Evolutionary conservation across 2,797 vertebrate species (phyloP).

Genomic region (Notamacropus eugenii): DNA sequence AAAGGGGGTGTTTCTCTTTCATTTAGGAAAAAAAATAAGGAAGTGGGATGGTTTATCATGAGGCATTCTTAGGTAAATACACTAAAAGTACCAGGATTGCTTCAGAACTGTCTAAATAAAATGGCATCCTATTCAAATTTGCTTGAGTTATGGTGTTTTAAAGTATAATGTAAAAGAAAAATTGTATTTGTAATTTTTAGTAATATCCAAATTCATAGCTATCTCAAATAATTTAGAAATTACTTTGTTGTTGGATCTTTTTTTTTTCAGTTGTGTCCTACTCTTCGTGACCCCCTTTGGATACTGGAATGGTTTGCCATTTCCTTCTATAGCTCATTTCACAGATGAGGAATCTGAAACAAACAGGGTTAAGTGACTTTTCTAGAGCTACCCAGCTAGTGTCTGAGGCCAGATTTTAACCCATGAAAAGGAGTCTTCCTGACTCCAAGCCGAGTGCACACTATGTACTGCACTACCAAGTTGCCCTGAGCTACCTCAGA

Average conservation of each 20-base stretch:
- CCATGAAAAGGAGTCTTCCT: too few species aligned
- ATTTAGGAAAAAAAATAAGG: neutral
- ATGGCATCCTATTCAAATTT: neutral
- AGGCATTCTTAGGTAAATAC: neutral
- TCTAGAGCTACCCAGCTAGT: neutral
- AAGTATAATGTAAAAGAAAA: neutral
- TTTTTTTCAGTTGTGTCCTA: neutral
- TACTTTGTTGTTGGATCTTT: neutral
- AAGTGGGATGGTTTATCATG: neutral
- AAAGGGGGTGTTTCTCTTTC: neutral
- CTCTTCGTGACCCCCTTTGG: neutral
- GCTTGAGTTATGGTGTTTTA: neutral
- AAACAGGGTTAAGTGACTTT: neutral
- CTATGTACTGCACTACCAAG: too few species aligned
- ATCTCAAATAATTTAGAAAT: neutral
- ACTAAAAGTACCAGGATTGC: neutral
- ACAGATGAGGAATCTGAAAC: neutral
- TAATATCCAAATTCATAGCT: neutral
- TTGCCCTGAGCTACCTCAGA: too few species aligned
- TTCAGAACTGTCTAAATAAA: neutral
- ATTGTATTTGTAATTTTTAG: neutral
- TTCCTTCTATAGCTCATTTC: neutral
- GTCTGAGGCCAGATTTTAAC: neutral
- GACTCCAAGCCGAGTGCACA: too few species aligned
- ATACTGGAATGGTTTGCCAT: neutral